These are phyloP conservation scores for Drosophila pruinosa DNA, from an alignment of 1,140 invertebrate species.

Conservation along the genomic window DNA sequence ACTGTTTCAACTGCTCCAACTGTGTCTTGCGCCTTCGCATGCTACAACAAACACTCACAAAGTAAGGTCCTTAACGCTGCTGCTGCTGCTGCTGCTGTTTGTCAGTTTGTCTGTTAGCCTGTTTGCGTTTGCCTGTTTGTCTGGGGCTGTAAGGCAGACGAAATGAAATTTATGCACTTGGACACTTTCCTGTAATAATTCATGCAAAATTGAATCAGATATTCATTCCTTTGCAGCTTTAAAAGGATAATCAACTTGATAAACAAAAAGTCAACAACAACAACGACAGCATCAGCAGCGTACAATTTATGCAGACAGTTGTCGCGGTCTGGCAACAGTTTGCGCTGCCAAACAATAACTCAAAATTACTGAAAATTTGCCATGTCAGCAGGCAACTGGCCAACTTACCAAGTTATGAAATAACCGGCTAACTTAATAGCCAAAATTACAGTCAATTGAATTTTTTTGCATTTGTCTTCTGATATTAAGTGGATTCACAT, in stretches of 20 bases:
- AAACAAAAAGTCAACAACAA: conserved; percentile 50
- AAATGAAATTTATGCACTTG: conserved; percentile 82
- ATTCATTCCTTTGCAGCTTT: conserved; percentile 77
- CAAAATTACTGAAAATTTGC: conserved; percentile 37
- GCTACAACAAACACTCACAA: conserved; percentile 67
- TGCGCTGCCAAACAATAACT: conserved; percentile 48
- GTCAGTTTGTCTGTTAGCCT: conserved; percentile 23
- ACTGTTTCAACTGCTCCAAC: neutral
- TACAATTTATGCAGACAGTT: conserved; percentile 59
- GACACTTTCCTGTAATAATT: conserved; percentile 79
- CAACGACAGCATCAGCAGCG: conserved; percentile 2
- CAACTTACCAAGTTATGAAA: conserved; percentile 20
- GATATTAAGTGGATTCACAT: conserved; percentile 4
- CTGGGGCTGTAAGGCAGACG: conserved; percentile 26
- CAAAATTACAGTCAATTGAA: neutral
- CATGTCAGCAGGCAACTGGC: conserved; percentile 38
- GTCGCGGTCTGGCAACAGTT: neutral
- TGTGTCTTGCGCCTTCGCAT: conserved; percentile 55
- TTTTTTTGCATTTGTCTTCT: neutral
- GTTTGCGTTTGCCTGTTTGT: conserved; percentile 21
- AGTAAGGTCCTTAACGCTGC: conserved; percentile 56
- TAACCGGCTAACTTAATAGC: neutral
- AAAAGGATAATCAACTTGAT: conserved; percentile 78
- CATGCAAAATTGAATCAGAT: conserved; percentile 82
- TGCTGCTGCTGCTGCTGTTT: conserved; percentile 9